Evolutionary conservation across 2,888 invertebrate species (phyloP), one percentile per base, ranked within the genome.

Genomic region (Nipponacmea schrenckii): DNA sequence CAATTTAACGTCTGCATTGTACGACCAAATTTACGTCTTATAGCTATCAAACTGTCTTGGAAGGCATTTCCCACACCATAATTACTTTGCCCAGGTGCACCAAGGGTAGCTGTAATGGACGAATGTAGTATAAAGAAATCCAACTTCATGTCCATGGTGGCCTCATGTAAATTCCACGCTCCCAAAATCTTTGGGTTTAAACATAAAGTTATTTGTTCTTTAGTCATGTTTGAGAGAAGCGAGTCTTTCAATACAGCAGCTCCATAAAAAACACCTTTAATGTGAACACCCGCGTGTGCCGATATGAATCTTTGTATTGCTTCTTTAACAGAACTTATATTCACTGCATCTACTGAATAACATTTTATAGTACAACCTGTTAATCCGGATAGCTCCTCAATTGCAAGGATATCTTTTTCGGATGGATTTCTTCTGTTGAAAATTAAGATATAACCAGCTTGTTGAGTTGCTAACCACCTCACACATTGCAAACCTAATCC

Each of bases 91-190:
- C 83, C 83, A 2, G 77, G 76, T 45, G 80, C 80, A 14, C 84
- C 85, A 31, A 84, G 69, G 0, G 83, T 67, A 24, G 82, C 78
- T 14, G 80, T 77, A 15, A 84, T 78, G 1, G 84, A 84, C 5
- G 85, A 85, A 31, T 82, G 79, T 46, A 84, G 71, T 3, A 85
- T 76, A 70, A 85, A 84, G 62, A 75, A 82, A 72, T 85, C 84
- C 20, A 84, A 72, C 10, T 69, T 44, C 15, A 76, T 67, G 17
- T 76, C 44, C 66, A 70, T 67, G 0, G 81, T 77, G 10, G 79
- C 72, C 50, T 78, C 69, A 65, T 85, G 84, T 44, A 85, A 69
- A 69, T 85, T 85, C 79, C 80, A 79, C 20, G 80, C 73, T 17
- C 85, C 85, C 26, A 76, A 67, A 4, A 84, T 77, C 70, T 84